phyloP scores from a whole-genome alignment of 2,797 vertebrate species.

The Parotocinclus haroldoi region DNA sequence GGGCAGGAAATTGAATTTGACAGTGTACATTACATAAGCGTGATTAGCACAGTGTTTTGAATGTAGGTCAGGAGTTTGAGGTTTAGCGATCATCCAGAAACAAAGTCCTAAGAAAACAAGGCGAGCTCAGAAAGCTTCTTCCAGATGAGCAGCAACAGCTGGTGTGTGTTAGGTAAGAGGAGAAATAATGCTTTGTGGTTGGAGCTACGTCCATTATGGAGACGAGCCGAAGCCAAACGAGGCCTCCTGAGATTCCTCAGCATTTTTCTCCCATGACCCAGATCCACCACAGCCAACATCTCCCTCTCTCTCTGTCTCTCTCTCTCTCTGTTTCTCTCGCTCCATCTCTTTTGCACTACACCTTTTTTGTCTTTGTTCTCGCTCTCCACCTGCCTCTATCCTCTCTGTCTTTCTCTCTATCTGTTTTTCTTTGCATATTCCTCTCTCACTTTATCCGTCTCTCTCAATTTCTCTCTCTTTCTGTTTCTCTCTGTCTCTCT shows the following conservation, averaged over 20 bases:
- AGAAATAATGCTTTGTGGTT: conserved; percentile 32
- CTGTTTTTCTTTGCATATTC: background rate
- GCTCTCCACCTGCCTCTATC: background rate
- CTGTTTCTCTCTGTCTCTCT: conserved; percentile 4
- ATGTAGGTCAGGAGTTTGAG: conserved; percentile 34
- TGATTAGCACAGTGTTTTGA: conserved; percentile 10
- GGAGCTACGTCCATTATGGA: conserved; percentile 28
- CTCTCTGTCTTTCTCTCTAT: too few species aligned
- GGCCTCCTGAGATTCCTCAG: conserved; percentile 33
- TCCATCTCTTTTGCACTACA: background rate
- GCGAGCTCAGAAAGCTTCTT: conserved; percentile 1
- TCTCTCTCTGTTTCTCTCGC: conserved; percentile 3
- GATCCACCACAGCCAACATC: conserved; percentile 9
- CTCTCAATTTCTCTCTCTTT: background rate
- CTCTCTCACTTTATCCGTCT: background rate
- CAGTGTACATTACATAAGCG: background rate
- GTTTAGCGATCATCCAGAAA: conserved; percentile 10
- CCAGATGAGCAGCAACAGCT: conserved; percentile 21
- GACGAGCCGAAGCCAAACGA: conserved; percentile 12
- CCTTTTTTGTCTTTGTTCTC: background rate
- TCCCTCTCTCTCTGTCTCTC: conserved; percentile 6
- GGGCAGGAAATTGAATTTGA: conserved; percentile 14
- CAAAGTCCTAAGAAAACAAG: background rate
- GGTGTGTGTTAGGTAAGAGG: conserved; percentile 31
- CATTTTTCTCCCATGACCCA: conserved; percentile 38